Evolutionary conservation across 2,797 vertebrate genomes (phyloP).

Genomic region (Epinephelus malabaricus): DNA sequence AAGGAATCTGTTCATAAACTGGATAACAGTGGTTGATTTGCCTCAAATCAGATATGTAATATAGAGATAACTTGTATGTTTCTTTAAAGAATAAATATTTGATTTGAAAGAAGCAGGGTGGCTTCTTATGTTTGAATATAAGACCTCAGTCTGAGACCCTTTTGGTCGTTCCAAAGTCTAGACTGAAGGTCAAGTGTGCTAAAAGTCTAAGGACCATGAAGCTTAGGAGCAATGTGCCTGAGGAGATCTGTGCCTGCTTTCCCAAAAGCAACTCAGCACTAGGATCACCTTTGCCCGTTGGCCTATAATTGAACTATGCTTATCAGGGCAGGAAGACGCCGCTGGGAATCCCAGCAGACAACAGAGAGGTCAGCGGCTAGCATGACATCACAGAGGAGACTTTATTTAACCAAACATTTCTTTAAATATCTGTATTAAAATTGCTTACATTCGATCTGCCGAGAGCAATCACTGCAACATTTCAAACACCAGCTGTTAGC

Average conservation of each 20-base stretch:
- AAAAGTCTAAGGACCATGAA: slow-evolving; percentile 45
- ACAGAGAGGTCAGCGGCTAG: slow-evolving; percentile 16
- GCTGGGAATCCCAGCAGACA: slow-evolving; percentile 48
- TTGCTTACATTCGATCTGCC: not conserved
- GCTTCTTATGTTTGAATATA: not conserved
- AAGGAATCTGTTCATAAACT: slow-evolving; percentile 6
- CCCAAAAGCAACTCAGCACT: slow-evolving; percentile 46
- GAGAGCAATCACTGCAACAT: not conserved
- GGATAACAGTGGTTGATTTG: not conserved
- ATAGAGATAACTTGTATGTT: not conserved
- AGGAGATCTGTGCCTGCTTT: slow-evolving; percentile 47
- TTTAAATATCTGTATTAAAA: not conserved
- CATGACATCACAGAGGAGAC: slow-evolving; percentile 4
- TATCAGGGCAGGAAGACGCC: slow-evolving; percentile 36
- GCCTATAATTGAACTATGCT: slow-evolving; percentile 34
- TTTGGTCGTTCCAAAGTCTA: slow-evolving; percentile 44
- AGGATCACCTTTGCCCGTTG: slow-evolving; percentile 47
- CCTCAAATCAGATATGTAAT: not conserved
- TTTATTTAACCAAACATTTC: not conserved
- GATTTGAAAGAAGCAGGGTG: slow-evolving; percentile 7
- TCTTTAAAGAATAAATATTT: slow-evolving; percentile 12
- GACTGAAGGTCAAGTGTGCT: slow-evolving; percentile 50
- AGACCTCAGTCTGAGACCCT: slow-evolving; percentile 24
- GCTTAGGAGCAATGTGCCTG: slow-evolving; percentile 48
- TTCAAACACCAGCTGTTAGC: not conserved